A percentile compares a stretch with the other conserved stretches of the same genome.
phyloP scores from a whole-genome alignment of 2,797 vertebrate species.

The Sylvilagus floridanus region DNA sequence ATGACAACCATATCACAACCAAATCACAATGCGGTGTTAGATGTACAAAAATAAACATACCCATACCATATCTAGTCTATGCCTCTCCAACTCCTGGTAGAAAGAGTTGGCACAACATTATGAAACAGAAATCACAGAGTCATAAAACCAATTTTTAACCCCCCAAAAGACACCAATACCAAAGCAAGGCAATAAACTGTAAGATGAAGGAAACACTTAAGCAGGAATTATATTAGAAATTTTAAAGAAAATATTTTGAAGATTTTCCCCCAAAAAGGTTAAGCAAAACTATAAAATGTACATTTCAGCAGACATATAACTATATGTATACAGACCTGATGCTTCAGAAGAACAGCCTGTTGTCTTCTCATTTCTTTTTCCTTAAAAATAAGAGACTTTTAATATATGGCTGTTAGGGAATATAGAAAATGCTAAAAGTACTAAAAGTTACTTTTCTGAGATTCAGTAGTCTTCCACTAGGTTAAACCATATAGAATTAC shows the following conservation, averaged over 20 bases:
- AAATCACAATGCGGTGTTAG: slow-evolving; percentile 97
- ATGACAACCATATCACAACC: slow-evolving; percentile 97
- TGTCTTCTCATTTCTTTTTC: slow-evolving; percentile 96
- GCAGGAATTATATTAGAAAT: slow-evolving; percentile 81
- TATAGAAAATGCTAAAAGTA: slow-evolving; percentile 31
- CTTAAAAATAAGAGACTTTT: slow-evolving; percentile 88
- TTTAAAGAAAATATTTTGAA: slow-evolving; percentile 78
- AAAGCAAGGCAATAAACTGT: slow-evolving; percentile 93
- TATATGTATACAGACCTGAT: slow-evolving; percentile 92
- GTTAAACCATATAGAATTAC: slow-evolving; percentile 23
- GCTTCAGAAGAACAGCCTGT: slow-evolving; percentile 95
- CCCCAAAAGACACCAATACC: slow-evolving; percentile 90
- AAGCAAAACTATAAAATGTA: slow-evolving; percentile 65
- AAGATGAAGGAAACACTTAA: slow-evolving; percentile 84
- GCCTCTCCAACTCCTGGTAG: slow-evolving; percentile 99
- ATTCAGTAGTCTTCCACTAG: slow-evolving; percentile 44
- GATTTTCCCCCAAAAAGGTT: slow-evolving; percentile 69
- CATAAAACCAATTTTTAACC: slow-evolving; percentile 91
- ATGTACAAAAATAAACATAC: slow-evolving; percentile 99
- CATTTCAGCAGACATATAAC: slow-evolving; percentile 52
- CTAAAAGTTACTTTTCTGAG: slow-evolving; percentile 5
- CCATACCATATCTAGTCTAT: slow-evolving; percentile 99
- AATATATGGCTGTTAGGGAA: slow-evolving; percentile 57
- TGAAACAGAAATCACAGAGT: slow-evolving; percentile 96
- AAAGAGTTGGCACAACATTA: slow-evolving; percentile 98